Evolutionary conservation across 2,113 vertebrate genomes (phyloP).

Genomic region (Etia nguti): DNA sequence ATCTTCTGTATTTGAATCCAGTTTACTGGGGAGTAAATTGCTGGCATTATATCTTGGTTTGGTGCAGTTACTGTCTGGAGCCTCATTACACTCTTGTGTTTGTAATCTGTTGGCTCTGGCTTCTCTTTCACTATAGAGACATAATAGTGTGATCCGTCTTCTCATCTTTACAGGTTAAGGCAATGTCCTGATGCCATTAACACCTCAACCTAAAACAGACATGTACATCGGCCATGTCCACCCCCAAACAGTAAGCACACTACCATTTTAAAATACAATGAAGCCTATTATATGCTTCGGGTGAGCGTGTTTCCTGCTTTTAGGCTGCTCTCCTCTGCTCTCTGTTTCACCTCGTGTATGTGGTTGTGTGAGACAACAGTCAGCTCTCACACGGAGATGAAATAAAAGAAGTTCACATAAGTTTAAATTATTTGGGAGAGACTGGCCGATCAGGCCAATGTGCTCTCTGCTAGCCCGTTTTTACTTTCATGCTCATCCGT

Average conservation of each 20-base stretch:
- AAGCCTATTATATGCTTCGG: not conserved
- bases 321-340: not conserved
- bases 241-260: not conserved
- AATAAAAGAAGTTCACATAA: not conserved
- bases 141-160: not conserved
- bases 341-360: accelerated
- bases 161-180: not conserved
- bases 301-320: not conserved
- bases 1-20: not conserved
- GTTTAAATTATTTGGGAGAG: not conserved
- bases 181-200: not conserved
- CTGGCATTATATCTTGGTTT: not conserved
- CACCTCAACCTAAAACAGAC: not conserved
- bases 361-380: not conserved
- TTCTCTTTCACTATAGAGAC: not conserved
- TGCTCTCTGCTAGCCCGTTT: not conserved
- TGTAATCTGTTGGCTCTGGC: not conserved
- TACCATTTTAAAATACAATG: not conserved
- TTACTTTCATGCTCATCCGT: not conserved
- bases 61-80: not conserved
- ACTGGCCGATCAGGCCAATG: not conserved
- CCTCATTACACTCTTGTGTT: not conserved
- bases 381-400: accelerated
- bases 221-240: not conserved
- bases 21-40: not conserved